Evolutionary conservation across 1,140 invertebrate species (phyloP).

Genomic region (Bombus fervidus): DNA sequence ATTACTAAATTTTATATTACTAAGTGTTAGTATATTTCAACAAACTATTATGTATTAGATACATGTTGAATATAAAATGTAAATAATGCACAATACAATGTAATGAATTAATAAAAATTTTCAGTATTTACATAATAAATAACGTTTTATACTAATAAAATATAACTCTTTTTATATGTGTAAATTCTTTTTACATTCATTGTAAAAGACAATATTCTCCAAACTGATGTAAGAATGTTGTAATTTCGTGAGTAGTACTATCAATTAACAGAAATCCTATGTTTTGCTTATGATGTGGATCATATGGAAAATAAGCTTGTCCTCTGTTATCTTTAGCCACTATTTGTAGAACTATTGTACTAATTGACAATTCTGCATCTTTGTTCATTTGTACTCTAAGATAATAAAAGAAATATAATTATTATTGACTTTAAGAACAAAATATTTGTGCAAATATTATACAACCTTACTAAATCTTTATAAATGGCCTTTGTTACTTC

Average conservation of each 20-base stretch:
- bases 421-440: not conserved
- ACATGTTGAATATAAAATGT: slow-evolving; percentile 3
- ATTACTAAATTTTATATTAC: not conserved
- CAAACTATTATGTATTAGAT: not conserved
- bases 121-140: slow-evolving; percentile 22
- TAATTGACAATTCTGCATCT: slow-evolving; percentile 71
- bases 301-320: slow-evolving; percentile 74
- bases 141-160: not conserved
- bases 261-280: slow-evolving; percentile 81
- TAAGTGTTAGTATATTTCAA: not conserved
- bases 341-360: slow-evolving; percentile 79
- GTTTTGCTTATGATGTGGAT: slow-evolving; percentile 78
- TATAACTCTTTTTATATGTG: not conserved
- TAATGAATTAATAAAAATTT: not conserved
- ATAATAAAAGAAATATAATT: slow-evolving; percentile 32
- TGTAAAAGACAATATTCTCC: slow-evolving; percentile 45
- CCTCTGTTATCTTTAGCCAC: slow-evolving; percentile 72
- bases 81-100: slow-evolving; percentile 38
- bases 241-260: slow-evolving; percentile 68
- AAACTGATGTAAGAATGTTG: slow-evolving; percentile 77
- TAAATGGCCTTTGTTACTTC: slow-evolving; percentile 84
- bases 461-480: slow-evolving; percentile 85
- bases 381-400: slow-evolving; percentile 76
- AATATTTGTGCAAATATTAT: slow-evolving; percentile 12
- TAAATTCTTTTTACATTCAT: not conserved